A percentile compares a stretch with the other conserved stretches of the same genome.
Conservation (phyloP, 2,888 invertebrate species). For the Autographa gamma region DNA sequence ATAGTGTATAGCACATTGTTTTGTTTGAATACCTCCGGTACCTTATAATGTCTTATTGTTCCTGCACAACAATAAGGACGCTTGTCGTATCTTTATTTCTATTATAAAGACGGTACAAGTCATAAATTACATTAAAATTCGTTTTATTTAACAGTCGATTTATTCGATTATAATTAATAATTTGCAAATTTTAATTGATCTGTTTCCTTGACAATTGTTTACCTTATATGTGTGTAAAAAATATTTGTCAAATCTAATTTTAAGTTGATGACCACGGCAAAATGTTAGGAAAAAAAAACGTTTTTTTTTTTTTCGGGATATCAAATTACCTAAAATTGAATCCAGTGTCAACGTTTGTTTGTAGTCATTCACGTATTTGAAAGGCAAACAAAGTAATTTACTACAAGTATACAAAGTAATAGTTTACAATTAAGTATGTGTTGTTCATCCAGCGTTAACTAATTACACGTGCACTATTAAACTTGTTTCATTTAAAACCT, state of each 20-base stretch:
- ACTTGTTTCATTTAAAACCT: conserved; percentile 18
- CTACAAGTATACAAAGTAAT: too few species aligned
- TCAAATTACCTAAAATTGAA: too few species aligned
- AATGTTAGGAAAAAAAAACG: too few species aligned
- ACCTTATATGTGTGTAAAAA: too few species aligned
- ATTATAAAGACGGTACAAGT: conserved; percentile 10
- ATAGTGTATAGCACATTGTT: conserved; percentile 11
- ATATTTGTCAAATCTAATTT: too few species aligned
- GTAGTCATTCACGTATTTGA: too few species aligned
- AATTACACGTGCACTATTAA: conserved; percentile 12
- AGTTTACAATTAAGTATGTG: not conserved
- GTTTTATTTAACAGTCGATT: not conserved
- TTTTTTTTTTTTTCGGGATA: too few species aligned
- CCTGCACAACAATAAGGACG: not conserved
- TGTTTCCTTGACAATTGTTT: too few species aligned
- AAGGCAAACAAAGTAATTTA: too few species aligned
- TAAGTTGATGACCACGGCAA: too few species aligned
- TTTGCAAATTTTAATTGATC: not conserved
- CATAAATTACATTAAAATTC: conserved; percentile 9
- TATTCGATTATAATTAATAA: not conserved
- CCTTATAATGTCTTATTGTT: conserved; percentile 13
- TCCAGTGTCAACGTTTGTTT: too few species aligned
- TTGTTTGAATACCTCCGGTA: conserved; percentile 15
- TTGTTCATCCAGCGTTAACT: not conserved
- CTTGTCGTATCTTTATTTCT: conserved; percentile 2